Evolutionary conservation across 1,140 invertebrate species (phyloP), one percentile per base, ranked within the genome.

Genomic region (Hyposmocoma kahamanoa): DNA sequence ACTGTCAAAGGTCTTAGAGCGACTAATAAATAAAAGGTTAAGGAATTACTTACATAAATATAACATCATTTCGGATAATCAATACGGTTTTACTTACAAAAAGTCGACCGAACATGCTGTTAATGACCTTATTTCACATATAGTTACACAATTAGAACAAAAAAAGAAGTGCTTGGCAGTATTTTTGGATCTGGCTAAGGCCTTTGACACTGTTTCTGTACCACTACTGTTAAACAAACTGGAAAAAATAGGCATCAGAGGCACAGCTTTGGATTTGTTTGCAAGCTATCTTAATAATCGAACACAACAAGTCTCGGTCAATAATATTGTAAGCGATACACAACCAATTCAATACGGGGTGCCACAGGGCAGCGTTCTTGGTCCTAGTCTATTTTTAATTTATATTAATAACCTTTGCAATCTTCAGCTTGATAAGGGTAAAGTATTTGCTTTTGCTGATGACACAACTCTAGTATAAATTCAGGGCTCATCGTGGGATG

Each of bases 81-180:
- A 45, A 17, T 45, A 24, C 22, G 43, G 43, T 13, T 45, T 44
- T 44, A 22, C 22, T 15, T 13, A n/a, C 1, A 24, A 28, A 11
- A 24, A n/a, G 17, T 44, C 42, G n/a, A 44, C 42, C 1, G 42
- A 44, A 28, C 22, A 44, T 19, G 42, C 42, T 2, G 42, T 26
- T n/a, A 1, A 9, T 17, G n/a, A 5, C 21, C 22, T 44, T 2
- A 26, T 21, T 3, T 13, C 26, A 5, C 20, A 17, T 8, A 44
- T 44, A 11, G 6, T 21, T 3, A 22, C 10, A 1, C 11, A 21
- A 11, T 11, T 44, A 3, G 42, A 44, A 15, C 1, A 19, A 15
- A 44, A 32, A 2, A n/a, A 44, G 17, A 9, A 4, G 18, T 44
- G 42, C 18, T 28, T 44, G 1, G 42, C 22, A 26, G 42, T 44